Evolutionary conservation across 2,113 vertebrate genomes (phyloP).

Genomic region (Psittacula cyanocephala): DNA sequence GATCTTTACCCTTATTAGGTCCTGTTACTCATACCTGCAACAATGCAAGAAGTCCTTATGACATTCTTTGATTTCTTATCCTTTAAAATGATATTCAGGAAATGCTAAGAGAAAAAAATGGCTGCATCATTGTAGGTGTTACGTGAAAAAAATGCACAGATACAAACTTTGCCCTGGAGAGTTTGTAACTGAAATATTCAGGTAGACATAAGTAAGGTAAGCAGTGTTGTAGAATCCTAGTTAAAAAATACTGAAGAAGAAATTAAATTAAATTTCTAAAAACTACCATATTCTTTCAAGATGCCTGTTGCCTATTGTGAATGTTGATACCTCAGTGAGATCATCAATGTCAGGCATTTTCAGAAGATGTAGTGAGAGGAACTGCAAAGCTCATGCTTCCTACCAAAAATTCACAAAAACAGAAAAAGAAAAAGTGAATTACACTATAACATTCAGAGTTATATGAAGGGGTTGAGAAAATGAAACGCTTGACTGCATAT

Average conservation of each 20-base stretch:
- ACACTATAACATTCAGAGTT: not conserved
- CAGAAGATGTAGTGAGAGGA: not conserved
- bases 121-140: not conserved
- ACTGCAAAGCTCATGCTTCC: not conserved
- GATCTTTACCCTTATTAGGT: not conserved
- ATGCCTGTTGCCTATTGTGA: not conserved
- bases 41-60: not conserved
- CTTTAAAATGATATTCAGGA: not conserved
- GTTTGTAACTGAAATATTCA: not conserved
- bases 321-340: not conserved
- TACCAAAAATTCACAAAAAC: not conserved
- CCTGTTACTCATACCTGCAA: not conserved
- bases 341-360: not conserved
- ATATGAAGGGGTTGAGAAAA: not conserved
- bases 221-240: not conserved
- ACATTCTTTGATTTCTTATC: rapidly evolving
- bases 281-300: not conserved
- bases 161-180: not conserved
- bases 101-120: not conserved
- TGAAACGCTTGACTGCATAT: not conserved
- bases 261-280: not conserved
- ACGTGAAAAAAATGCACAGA: not conserved
- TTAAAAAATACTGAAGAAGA: not conserved
- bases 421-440: not conserved
- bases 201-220: not conserved